Percentiles rank a stretch among this genome's conserved stretches.
phyloP scores from a whole-genome alignment of 1,140 invertebrate species.

The Lerema accius region DNA sequence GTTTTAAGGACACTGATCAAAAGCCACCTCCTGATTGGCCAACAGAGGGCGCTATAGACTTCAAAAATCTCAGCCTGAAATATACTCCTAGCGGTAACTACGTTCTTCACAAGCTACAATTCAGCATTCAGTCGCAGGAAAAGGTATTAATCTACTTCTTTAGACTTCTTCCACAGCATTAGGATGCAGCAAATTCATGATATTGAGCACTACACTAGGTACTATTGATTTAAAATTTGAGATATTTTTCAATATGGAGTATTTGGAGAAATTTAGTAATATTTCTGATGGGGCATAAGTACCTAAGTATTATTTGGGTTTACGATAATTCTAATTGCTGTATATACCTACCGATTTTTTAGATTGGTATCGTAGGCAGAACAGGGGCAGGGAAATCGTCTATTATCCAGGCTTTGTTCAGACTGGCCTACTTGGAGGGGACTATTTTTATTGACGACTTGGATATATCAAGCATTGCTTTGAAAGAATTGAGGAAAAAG shows the following conservation, averaged over 20 bases:
- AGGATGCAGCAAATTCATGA: too few species aligned
- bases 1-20: conserved; percentile 82
- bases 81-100: conserved; percentile 84
- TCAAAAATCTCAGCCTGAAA: conserved; percentile 85
- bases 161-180: too few species aligned
- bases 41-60: conserved; percentile 85
- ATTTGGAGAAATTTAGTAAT: too few species aligned
- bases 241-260: too few species aligned
- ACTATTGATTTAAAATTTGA: too few species aligned
- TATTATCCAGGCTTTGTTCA: conserved; percentile 91
- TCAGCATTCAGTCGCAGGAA: conserved; percentile 86
- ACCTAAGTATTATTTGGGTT: too few species aligned
- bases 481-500: conserved; percentile 86
- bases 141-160: too few species aligned
- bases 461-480: conserved; percentile 83
- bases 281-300: too few species aligned
- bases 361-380: conserved; percentile 91
- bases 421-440: conserved; percentile 87
- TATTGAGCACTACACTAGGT: too few species aligned
- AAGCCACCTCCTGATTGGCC: conserved; percentile 88
- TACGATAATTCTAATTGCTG: too few species aligned
- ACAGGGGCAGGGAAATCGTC: conserved; percentile 97
- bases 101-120: conserved; percentile 86
- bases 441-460: conserved; percentile 84
- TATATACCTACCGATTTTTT: too few species aligned